Evolutionary conservation across 2,113 vertebrate genomes (phyloP).

Genomic region (Hippopotamus amphibius): DNA sequence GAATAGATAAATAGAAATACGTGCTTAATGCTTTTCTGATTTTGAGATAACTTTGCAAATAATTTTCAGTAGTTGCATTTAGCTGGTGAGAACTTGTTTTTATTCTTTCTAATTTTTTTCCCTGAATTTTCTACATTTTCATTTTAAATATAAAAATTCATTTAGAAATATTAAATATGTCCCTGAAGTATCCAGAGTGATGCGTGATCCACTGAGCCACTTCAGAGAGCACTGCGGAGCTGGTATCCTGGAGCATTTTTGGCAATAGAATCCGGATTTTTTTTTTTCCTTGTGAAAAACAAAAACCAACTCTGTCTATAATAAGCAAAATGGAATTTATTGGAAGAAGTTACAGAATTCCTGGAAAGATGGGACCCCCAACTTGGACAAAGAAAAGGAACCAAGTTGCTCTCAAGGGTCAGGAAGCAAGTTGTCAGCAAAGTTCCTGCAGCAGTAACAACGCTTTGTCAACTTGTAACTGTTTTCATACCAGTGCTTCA

Average conservation of each 20-base stretch:
- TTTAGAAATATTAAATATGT: conserved; percentile 48
- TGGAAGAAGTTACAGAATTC: conserved; percentile 34
- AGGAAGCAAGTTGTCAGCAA: not conserved
- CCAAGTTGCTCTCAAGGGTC: not conserved
- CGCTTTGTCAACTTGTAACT: not conserved
- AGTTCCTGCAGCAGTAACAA: not conserved
- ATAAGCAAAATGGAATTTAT: conserved; percentile 15
- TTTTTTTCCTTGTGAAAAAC: not conserved
- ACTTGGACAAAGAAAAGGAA: conserved; percentile 21
- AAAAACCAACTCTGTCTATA: not conserved
- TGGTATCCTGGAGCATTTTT: not conserved
- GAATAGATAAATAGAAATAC: not conserved
- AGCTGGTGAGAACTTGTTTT: not conserved
- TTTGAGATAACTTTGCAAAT: conserved; percentile 36
- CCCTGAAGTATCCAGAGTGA: not conserved
- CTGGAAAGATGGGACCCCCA: conserved; percentile 28
- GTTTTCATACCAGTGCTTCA: not conserved
- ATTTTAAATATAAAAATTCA: not conserved
- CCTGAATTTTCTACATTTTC: not conserved
- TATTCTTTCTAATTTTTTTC: not conserved
- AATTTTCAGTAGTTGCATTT: conserved; percentile 36
- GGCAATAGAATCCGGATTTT: not conserved
- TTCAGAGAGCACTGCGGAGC: not conserved
- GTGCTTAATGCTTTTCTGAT: not conserved
- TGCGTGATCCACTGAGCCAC: not conserved